A percentile compares a stretch with the other conserved stretches of the same genome.
phyloP scores from a whole-genome alignment of 2,113 vertebrate genomes.

The Galemys pyrenaicus region DNA sequence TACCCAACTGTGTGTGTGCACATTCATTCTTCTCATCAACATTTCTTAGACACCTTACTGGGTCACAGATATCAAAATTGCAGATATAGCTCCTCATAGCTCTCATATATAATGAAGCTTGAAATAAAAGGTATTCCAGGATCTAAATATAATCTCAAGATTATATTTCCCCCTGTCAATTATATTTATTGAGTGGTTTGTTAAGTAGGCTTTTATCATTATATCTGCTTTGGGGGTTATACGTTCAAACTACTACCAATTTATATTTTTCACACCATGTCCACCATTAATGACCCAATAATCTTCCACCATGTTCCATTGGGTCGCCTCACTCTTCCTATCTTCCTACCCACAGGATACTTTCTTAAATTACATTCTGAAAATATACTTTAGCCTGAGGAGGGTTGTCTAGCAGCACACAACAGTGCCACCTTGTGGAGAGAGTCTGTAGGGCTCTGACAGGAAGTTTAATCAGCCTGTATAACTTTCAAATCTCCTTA shows the following conservation, averaged over 20 bases:
- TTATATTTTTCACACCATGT: no score
- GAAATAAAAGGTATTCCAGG: background rate
- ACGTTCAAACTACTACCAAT: no score
- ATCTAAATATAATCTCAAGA: background rate
- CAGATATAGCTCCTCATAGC: background rate
- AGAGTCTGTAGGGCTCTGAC: background rate
- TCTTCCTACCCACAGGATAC: background rate
- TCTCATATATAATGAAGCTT: background rate
- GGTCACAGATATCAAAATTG: background rate
- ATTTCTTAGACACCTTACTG: background rate
- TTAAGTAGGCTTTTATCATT: no score
- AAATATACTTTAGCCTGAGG: rapidly evolving
- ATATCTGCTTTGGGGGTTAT: no score
- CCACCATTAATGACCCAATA: background rate
- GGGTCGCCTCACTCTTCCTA: background rate
- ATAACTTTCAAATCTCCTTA: background rate
- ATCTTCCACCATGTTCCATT: no score
- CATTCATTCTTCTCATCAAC: background rate
- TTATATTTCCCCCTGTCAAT: background rate
- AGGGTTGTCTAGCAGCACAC: rapidly evolving
- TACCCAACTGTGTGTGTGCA: no score
- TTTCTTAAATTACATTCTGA: background rate
- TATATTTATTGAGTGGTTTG: no score
- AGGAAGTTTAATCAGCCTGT: background rate
- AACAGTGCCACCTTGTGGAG: conserved; percentile 72